These are phyloP conservation scores for Chorisops tibialis DNA, from an alignment of 2,888 invertebrate species.

Conservation along the genomic window DNA sequence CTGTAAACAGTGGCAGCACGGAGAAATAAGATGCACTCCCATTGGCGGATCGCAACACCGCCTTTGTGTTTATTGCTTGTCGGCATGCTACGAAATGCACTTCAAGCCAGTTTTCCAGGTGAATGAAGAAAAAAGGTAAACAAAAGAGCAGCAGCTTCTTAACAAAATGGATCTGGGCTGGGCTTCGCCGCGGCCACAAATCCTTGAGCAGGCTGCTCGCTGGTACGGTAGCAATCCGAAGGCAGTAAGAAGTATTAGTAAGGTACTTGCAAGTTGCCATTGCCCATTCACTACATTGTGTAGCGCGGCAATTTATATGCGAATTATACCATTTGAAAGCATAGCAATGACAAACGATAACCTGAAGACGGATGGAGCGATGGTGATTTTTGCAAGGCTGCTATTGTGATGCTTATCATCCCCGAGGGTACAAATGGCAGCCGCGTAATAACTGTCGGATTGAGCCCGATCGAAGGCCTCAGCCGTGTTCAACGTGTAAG, in stretches of 20 bases:
- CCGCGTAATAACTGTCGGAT: slow-evolving; percentile 4
- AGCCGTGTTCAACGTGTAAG: not conserved
- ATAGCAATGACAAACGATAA: too few relatives aligned
- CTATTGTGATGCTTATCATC: slow-evolving; percentile 15
- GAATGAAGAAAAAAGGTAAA: not conserved
- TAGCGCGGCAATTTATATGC: too few relatives aligned
- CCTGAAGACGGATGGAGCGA: too few relatives aligned
- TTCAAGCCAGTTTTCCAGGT: too few relatives aligned
- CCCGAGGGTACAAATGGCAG: slow-evolving; percentile 5
- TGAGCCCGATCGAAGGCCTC: not conserved
- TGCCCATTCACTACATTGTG: too few relatives aligned
- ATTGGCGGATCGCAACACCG: slow-evolving; percentile 40
- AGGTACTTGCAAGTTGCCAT: too few relatives aligned
- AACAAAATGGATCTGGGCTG: not conserved
- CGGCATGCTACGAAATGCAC: slow-evolving; percentile 41
- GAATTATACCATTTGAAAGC: too few relatives aligned
- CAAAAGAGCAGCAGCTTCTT: not conserved
- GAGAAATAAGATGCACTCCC: slow-evolving; percentile 37
- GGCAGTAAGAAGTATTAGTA: too few relatives aligned
- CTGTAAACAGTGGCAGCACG: not conserved
- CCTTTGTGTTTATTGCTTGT: slow-evolving; percentile 41
- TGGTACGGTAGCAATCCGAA: too few relatives aligned
- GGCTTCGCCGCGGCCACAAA: too few relatives aligned
- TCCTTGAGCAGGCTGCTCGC: too few relatives aligned
- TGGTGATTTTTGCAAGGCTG: not conserved